Evolutionary conservation across 2,113 vertebrate genomes (phyloP).

Genomic region (Triplophysa dalaica): DNA sequence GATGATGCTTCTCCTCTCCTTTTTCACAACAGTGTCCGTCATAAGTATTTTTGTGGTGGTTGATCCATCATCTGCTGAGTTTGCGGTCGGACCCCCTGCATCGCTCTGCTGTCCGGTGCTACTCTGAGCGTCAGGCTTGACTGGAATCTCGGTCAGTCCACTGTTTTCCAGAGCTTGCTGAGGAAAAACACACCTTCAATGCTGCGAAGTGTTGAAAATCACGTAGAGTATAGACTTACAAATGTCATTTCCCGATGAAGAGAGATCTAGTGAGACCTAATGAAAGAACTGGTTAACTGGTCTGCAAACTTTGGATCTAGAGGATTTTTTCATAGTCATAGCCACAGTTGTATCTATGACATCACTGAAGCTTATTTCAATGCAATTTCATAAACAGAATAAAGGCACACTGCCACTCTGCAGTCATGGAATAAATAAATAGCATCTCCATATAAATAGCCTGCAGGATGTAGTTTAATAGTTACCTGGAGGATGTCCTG

Average conservation of each 20-base stretch:
- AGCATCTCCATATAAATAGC: too few species aligned
- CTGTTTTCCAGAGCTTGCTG: constrained; percentile 99
- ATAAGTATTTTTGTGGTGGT: constrained; percentile 68
- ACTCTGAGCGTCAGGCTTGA: constrained; percentile 74
- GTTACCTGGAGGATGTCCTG: constrained; percentile 95
- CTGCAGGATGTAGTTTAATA: not conserved
- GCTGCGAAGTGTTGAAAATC: not conserved
- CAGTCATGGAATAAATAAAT: too few species aligned
- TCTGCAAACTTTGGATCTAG: too few species aligned
- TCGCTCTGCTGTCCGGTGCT: constrained; percentile 57
- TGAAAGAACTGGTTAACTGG: too few species aligned
- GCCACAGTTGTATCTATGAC: too few species aligned
- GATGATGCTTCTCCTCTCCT: constrained; percentile 88
- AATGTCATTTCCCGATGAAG: not conserved
- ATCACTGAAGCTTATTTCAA: too few species aligned
- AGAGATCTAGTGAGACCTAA: too few species aligned
- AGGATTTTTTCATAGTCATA: too few species aligned
- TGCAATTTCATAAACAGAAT: too few species aligned
- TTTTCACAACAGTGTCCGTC: constrained; percentile 76
- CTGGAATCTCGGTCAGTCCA: constrained; percentile 88
- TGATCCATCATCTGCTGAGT: constrained; percentile 31
- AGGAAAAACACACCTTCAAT: constrained; percentile 43
- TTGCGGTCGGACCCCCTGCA: constrained; percentile 31
- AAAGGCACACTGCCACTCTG: too few species aligned
- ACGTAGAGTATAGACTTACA: not conserved